phyloP scores from a whole-genome alignment of 2,113 vertebrate species.

The Labeo rohita region DNA sequence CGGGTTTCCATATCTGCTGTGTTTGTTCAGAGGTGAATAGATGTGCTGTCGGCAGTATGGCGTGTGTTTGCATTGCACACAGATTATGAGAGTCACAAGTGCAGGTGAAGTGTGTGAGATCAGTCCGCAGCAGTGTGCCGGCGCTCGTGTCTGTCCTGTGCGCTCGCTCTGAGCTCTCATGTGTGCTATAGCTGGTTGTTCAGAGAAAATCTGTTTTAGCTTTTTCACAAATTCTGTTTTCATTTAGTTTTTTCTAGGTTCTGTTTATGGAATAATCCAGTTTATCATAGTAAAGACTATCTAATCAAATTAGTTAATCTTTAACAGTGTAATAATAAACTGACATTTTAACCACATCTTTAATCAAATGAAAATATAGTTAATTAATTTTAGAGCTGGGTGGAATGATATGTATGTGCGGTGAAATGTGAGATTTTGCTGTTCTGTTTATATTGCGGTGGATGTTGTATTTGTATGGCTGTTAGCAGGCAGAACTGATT shows the following conservation, averaged over 20 bases:
- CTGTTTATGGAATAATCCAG: neutral
- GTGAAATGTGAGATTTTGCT: neutral
- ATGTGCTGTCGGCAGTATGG: constrained; percentile 24
- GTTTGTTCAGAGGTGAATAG: constrained; percentile 29
- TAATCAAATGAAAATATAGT: neutral
- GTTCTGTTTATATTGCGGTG: neutral
- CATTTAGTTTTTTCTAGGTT: neutral
- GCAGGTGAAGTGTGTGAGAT: constrained; percentile 33
- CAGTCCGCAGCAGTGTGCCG: neutral
- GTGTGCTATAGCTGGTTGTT: neutral
- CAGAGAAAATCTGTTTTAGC: neutral
- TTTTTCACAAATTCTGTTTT: neutral
- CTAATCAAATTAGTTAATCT: neutral
- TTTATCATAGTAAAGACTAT: neutral
- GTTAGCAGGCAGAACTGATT: neutral
- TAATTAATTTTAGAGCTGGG: neutral
- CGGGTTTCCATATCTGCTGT: constrained; percentile 18
- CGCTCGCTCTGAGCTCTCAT: neutral
- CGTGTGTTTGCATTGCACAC: constrained; percentile 38
- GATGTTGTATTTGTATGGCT: neutral
- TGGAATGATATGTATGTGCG: neutral
- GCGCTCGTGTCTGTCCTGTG: neutral
- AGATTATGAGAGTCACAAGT: constrained; percentile 37
- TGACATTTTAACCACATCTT: neutral
- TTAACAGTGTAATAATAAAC: neutral